Conservation (phyloP, 2,888 invertebrate genomes). For the Alloplasta piceator region DNA sequence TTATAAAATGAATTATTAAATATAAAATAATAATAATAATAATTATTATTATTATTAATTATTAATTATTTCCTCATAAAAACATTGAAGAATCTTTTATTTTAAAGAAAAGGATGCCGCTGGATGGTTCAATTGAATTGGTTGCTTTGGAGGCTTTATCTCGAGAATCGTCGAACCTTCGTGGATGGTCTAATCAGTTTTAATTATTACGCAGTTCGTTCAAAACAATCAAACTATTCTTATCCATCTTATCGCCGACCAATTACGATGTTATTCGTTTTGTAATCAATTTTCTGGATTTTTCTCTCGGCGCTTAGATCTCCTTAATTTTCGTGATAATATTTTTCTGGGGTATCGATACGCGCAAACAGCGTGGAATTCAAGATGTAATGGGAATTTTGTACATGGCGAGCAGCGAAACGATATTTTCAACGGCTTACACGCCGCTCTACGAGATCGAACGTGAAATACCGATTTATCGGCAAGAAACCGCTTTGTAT, state of each 20-base stretch:
- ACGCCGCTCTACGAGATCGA: constrained; percentile 84
- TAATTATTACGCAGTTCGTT: constrained; percentile 59
- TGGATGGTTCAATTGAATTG: constrained; percentile 83
- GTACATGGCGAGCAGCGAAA: constrained; percentile 84
- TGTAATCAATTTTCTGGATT: not conserved
- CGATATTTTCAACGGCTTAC: constrained; percentile 84
- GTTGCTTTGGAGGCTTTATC: constrained; percentile 82
- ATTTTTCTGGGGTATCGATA: constrained; percentile 83
- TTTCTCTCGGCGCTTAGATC: constrained; percentile 67
- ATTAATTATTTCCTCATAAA: not conserved
- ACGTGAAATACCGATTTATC: constrained; percentile 83
- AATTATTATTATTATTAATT: not conserved
- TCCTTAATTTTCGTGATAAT: constrained; percentile 83
- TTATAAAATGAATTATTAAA: not conserved
- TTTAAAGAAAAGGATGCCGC: constrained; percentile 77
- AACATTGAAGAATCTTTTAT: not conserved
- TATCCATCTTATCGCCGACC: constrained; percentile 54
- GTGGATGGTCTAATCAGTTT: constrained; percentile 52
- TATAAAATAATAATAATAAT: not conserved
- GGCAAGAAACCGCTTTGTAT: constrained; percentile 84
- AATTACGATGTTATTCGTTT: constrained; percentile 53
- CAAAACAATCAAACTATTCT: constrained; percentile 36
- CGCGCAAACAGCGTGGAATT: constrained; percentile 84
- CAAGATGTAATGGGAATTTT: constrained; percentile 84
- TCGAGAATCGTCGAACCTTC: constrained; percentile 81